Base-by-base conservation (phyloP, 1,140 invertebrate species). In the Portunus trituberculatus region DNA sequence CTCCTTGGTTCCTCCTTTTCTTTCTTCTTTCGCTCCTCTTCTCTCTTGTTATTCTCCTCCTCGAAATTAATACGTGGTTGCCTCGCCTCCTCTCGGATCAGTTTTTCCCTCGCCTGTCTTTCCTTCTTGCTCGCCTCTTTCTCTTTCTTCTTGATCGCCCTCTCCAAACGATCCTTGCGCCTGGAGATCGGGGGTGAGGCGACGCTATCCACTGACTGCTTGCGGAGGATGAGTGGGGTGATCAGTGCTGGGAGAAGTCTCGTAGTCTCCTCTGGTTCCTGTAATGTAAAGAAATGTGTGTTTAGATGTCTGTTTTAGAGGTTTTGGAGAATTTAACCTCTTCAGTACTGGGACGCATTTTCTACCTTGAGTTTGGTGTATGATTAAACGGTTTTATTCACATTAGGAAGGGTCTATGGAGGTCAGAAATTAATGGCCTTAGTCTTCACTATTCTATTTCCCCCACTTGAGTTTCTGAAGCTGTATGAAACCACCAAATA, bases 261-360 rank as follows among this genome's bases (percentile, higher is more conserved):
- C 3, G 88, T 48, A 0, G 32, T 45, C 31, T 90, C 88, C 32
- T 90, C 88, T 14, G 88, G 88, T 28, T 90, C 88, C 88, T 90
- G 88, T 16, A 45, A 39, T 16, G n/a, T 20, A 76, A 8, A 16
- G 4, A 16, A n/a, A 6, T 59, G 8, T 12, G 52, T 20, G 52
- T 59, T 59, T 59, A 12, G 1, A 52, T 6, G 48, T 7, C 6
- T 52, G 14, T 6, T 52, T 52, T 52, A 7, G 14, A 7, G 48
- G 14, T 14, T 14, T 14, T 52, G 48, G 48, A 7, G 48, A 52
- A 14, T 52, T 52, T 52, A 14, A 52, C 48, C 48, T 52, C 48
- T 14, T 52, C 48, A 7, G 48, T 52, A 52, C 48, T 14, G 48
- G 6, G 48, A 52, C 6, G n/a, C n/a, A n/a, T n/a, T n/a, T n/a